Evolutionary conservation across 1,140 invertebrate species (phyloP), one percentile per base, ranked within the genome.

Genomic region (Drosophila insularis): DNA sequence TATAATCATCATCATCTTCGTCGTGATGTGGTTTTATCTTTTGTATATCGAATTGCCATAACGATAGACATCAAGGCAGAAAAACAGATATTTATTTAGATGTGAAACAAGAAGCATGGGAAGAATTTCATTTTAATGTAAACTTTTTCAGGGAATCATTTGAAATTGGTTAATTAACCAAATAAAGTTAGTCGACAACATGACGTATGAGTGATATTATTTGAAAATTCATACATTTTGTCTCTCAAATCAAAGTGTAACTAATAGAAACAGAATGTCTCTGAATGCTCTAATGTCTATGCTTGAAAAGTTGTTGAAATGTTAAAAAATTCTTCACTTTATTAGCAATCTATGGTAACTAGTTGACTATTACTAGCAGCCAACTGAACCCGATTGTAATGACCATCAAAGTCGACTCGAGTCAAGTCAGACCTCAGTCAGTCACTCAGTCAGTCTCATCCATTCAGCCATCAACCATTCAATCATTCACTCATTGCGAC

Each of bases 401-500:
- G 39, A 17, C 40, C 40, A 46, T 43, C 8, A 62, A 27, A 31
- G n/a, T 31, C 14, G 43, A 62, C 23, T 31, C 60, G 7, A 31
- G n/a, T 17, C 11, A 46, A 62, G 39, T 17, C 60, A 31, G 40
- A 37, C 11, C 56, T 11, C 43, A 50, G 43, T 64, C 56, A 14
- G 43, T 68, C 63, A 64, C 32, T 73, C 56, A 68, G 63, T 71
- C 62, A 62, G 54, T 66, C 58, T 32, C 60, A 58, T 40, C 46
- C 37, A 66, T 67, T 40, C 59, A 74, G 23, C 77, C 67, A 74
- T 71, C 72, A 68, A 79, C 39, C 79, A 71, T 76, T 80, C 72
- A 81, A 76, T 89, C 80, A 89, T 77, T 80, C 67, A 87, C 59
- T 77, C 80, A 89, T 74, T 76, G 77, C 69, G 76, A 77, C 76